Conservation (phyloP, 2,797 vertebrate genomes). For the Spondyliosoma cantharus region DNA sequence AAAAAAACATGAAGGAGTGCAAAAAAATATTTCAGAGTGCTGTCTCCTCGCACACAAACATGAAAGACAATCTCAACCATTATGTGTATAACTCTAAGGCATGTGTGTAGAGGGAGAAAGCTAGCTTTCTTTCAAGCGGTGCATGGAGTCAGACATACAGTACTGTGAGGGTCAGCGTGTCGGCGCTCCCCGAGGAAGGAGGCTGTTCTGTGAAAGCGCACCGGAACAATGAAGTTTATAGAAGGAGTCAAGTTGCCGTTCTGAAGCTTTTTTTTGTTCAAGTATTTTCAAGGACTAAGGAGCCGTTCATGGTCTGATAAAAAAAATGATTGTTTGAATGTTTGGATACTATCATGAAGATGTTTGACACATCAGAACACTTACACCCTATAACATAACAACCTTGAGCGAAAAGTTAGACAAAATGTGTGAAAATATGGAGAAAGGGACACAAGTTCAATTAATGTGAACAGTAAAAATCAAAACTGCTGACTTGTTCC, state of each 20-base stretch:
- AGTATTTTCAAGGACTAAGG: constrained; percentile 4
- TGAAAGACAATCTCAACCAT: background rate
- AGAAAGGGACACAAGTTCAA: background rate
- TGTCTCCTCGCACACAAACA: background rate
- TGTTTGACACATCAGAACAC: background rate
- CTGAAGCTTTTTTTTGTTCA: constrained; percentile 1
- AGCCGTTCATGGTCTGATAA: background rate
- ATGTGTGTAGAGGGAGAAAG: background rate
- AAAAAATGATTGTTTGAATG: background rate
- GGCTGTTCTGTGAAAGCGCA: constrained; percentile 13
- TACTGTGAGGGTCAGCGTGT: constrained; percentile 16
- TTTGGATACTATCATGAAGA: background rate
- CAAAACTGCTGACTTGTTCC: background rate
- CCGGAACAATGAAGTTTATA: constrained; percentile 25
- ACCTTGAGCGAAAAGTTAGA: background rate
- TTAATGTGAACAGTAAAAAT: background rate
- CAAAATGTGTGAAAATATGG: background rate
- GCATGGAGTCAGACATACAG: background rate
- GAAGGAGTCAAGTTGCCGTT: constrained; percentile 21
- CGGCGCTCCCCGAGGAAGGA: constrained; percentile 2
- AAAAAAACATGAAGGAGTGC: background rate
- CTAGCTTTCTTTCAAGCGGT: constrained; percentile 17
- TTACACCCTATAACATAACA: background rate
- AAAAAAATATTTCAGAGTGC: background rate
- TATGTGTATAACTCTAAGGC: background rate